Percentiles rank a stretch among this genome's conserved stretches.
Conservation (phyloP, 2,113 vertebrate genomes). For the Vulpes ferrilata region DNA sequence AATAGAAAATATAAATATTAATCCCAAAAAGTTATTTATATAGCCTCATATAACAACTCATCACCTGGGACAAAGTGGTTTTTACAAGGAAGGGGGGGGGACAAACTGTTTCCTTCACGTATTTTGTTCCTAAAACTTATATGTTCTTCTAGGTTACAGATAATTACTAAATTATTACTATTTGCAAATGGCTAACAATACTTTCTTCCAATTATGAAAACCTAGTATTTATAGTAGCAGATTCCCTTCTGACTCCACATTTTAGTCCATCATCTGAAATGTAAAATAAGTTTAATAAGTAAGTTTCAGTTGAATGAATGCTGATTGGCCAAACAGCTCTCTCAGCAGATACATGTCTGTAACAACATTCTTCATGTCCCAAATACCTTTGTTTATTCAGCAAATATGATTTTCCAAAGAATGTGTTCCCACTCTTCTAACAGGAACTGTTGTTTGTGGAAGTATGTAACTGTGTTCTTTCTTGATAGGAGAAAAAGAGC, state of each 20-base stretch:
- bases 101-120: not conserved
- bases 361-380: not conserved
- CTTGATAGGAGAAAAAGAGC: not conserved
- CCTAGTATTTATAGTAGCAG: not conserved
- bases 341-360: not conserved
- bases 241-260: not conserved
- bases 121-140: not conserved
- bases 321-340: not conserved
- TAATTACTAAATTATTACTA: not conserved
- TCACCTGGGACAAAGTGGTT: not conserved
- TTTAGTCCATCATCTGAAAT: not conserved
- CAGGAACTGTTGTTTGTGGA: not conserved
- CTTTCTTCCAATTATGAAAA: not conserved
- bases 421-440: not conserved
- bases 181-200: slow-evolving; percentile 18
- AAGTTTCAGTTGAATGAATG: slow-evolving; percentile 4
- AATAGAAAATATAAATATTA: not conserved
- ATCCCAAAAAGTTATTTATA: not conserved
- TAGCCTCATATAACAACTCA: not conserved
- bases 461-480: not conserved
- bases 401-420: not conserved
- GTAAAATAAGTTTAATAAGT: not conserved
- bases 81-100: not conserved
- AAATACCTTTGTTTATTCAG: not conserved
- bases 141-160: slow-evolving; percentile 3